Base-by-base conservation (phyloP, 2,888 invertebrate genomes). In the Xestia c-nigrum region DNA sequence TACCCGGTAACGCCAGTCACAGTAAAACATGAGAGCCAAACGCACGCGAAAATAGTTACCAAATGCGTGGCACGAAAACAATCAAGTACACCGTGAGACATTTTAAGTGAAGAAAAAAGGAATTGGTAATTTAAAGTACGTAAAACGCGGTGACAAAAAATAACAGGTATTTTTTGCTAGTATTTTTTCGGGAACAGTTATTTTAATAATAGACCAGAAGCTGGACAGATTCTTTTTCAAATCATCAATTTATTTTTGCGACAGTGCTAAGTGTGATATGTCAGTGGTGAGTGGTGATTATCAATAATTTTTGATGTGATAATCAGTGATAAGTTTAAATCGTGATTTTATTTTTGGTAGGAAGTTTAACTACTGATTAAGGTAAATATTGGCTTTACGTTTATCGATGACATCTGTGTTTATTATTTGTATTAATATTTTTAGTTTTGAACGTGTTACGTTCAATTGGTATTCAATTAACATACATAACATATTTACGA, bases 311-410 rank as follows among this genome's bases (percentile, higher is more conserved):
- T 67, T 57, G 31, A 55, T 43, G 68, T 83, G 52, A 46, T 77
- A 66, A 74, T 76, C 38, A 74, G 70, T 86, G 67, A 68, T 72
- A 66, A 65, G 47, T 43, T 67, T 24, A 47, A 40, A 69, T 73
- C 14, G 68, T 74, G 78, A 67, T 64, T 64, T 10, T 50, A 72
- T 64, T 38, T 66, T 69, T 68, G 14, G 61, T 70, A 73, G 66
- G 77, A 79, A 76, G 61, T 63, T 52, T 31, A 50, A 52, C 59
- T 71, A 43, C 19, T 59, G 16, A 52, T 63, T 61, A 19, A 83
- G 87, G 87, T 87, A 85, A 87, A 80, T 81, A 76, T 81, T 83
- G 66, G 61, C 31, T 46, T 83, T 67, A 52, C 1, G 43, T 47
- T 67, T 77, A 72, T 65, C 31, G 21, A 47, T 31, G 73, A 76